Evolutionary conservation across 2,888 invertebrate species (phyloP).

Genomic region (Lycophotia porphyrea): DNA sequence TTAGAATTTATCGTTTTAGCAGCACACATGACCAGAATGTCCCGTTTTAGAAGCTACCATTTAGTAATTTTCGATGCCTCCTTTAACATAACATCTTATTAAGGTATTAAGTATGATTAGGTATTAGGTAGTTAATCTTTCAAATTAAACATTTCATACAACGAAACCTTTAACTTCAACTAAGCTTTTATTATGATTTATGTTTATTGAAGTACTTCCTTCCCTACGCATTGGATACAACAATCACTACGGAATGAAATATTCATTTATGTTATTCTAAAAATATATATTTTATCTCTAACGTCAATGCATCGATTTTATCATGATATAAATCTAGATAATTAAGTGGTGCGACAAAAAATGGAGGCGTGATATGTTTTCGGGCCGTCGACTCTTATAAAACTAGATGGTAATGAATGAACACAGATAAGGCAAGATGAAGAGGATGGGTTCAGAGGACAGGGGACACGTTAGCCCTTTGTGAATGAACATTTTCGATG

Average conservation of each 20-base stretch:
- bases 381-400: conserved; percentile 89
- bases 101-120: neutral
- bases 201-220: neutral
- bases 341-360: conserved; percentile 90
- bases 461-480: conserved; percentile 83
- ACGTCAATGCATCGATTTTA: conserved; percentile 81
- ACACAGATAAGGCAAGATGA: conserved; percentile 87
- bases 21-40: conserved; percentile 1
- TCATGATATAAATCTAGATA: conserved; percentile 89
- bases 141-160: neutral
- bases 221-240: conserved; percentile 5
- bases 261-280: conserved; percentile 64
- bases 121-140: neutral
- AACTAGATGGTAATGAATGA: conserved; percentile 90
- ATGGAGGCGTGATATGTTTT: conserved; percentile 89
- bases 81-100: neutral
- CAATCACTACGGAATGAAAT: conserved; percentile 34
- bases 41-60: neutral
- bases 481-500: conserved; percentile 83
- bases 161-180: neutral
- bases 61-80: neutral
- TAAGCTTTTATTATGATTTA: neutral
- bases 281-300: conserved; percentile 74
- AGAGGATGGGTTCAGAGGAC: conserved; percentile 84
- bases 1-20: conserved; percentile 34